Percentiles rank a stretch among this genome's conserved stretches.
phyloP scores from a whole-genome alignment of 2,888 invertebrate genomes.

The Tethea ocularis region DNA sequence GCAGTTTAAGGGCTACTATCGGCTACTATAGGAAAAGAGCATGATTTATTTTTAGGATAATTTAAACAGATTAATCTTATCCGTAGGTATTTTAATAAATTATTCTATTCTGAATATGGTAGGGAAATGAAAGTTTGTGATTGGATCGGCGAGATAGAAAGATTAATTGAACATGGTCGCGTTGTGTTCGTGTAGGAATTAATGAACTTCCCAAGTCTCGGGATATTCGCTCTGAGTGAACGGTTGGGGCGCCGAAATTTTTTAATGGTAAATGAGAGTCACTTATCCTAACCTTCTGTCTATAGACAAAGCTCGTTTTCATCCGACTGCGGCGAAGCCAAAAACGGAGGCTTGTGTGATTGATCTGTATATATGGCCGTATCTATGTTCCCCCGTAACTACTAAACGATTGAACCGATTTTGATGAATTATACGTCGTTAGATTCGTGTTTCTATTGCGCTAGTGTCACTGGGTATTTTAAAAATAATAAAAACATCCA shows the following conservation, averaged over 20 bases:
- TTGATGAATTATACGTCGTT: no score
- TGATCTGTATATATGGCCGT: no score
- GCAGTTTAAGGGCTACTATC: no score
- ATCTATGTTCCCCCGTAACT: no score
- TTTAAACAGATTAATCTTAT: neutral
- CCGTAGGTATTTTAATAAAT: constrained; percentile 6
- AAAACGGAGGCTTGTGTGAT: no score
- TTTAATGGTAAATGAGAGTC: neutral
- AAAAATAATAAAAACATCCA: no score
- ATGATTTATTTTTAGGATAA: neutral
- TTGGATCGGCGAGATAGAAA: constrained; percentile 43
- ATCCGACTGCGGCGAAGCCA: no score
- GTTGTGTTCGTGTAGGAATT: constrained; percentile 47
- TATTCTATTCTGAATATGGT: constrained; percentile 1
- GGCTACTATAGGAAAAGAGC: neutral
- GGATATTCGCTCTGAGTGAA: constrained; percentile 7
- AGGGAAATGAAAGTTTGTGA: constrained; percentile 20
- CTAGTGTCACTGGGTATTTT: no score
- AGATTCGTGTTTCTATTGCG: no score
- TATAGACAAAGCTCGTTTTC: neutral
- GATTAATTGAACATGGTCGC: constrained; percentile 50
- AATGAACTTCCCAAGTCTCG: constrained; percentile 46
- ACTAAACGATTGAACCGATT: no score
- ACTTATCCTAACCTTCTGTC: neutral
- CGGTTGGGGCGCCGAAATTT: constrained; percentile 11